Percentiles rank a stretch among this genome's conserved stretches.
phyloP scores from a whole-genome alignment of 1,140 invertebrate species.

The Magallana angulata region DNA sequence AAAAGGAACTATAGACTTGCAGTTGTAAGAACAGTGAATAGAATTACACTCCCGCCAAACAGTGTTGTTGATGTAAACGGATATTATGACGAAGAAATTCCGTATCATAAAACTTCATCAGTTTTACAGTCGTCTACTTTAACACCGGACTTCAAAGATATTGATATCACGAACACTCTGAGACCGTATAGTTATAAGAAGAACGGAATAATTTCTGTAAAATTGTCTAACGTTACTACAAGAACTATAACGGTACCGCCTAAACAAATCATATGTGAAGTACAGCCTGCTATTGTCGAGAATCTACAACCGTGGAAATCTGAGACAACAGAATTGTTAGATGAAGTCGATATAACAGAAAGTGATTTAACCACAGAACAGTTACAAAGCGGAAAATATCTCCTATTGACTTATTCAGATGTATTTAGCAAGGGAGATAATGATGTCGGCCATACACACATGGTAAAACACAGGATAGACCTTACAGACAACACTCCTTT shows the following conservation, averaged over 20 bases:
- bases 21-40: conserved; percentile 47
- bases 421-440: conserved; percentile 42
- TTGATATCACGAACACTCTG: neutral
- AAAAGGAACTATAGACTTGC: conserved; percentile 42
- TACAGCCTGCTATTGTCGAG: conserved; percentile 43
- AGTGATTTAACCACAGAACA: conserved; percentile 41
- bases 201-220: conserved; percentile 27
- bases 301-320: neutral
- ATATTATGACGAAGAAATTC: conserved; percentile 35
- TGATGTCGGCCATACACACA: conserved; percentile 44
- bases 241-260: conserved; percentile 35
- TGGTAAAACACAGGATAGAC: conserved; percentile 51
- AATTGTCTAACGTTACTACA: conserved; percentile 47
- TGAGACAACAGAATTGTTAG: neutral
- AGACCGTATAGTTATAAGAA: conserved; percentile 15
- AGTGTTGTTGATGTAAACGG: conserved; percentile 24
- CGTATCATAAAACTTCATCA: conserved; percentile 48
- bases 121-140: conserved; percentile 46
- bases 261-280: conserved; percentile 44
- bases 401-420: conserved; percentile 30
- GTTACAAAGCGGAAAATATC: neutral
- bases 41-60: conserved; percentile 48
- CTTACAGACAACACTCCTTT: conserved; percentile 47
- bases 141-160: conserved; percentile 26
- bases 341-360: conserved; percentile 40